These are phyloP conservation scores for Brenthis daphne DNA, from an alignment of 2,888 invertebrate species.

Conservation along the genomic window DNA sequence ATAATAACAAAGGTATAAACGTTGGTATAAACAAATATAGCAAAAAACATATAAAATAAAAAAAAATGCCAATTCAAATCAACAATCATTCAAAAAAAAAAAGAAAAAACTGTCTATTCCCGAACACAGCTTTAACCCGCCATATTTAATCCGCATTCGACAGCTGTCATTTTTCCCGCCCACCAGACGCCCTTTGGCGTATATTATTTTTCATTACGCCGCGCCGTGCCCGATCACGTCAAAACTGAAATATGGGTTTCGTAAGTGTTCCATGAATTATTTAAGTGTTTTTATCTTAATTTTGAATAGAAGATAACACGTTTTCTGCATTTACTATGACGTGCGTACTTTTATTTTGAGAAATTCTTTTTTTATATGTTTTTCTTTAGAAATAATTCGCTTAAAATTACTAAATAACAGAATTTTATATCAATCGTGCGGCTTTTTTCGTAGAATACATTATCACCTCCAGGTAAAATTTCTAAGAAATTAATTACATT, in stretches of 20 bases:
- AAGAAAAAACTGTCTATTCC: slow-evolving; percentile 14
- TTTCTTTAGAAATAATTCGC: too few relatives aligned
- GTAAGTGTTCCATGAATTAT: slow-evolving; percentile 38
- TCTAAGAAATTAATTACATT: too few relatives aligned
- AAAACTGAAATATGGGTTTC: slow-evolving; percentile 44
- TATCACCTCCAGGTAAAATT: too few relatives aligned
- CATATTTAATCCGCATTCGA: slow-evolving; percentile 65
- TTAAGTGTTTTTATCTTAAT: slow-evolving; percentile 18
- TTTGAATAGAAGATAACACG: not conserved
- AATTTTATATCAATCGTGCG: too few relatives aligned
- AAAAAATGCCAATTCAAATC: not conserved
- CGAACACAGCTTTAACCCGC: slow-evolving; percentile 36
- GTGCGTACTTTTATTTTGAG: too few relatives aligned
- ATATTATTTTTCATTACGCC: slow-evolving; percentile 57
- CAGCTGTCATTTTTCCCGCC: slow-evolving; percentile 66
- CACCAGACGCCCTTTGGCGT: slow-evolving; percentile 52
- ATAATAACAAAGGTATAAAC: not conserved
- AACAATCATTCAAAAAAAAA: slow-evolving; percentile 4
- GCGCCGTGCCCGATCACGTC: slow-evolving; percentile 47
- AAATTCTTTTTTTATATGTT: too few relatives aligned
- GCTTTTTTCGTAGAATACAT: too few relatives aligned
- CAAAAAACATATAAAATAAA: not conserved
- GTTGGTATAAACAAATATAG: not conserved
- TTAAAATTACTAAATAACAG: too few relatives aligned
- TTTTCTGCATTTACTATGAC: not conserved